A percentile compares a stretch with the other conserved stretches of the same genome.
Evolutionary conservation across 2,888 invertebrate genomes (phyloP).

Genomic region (Dichetophora obliterata): DNA sequence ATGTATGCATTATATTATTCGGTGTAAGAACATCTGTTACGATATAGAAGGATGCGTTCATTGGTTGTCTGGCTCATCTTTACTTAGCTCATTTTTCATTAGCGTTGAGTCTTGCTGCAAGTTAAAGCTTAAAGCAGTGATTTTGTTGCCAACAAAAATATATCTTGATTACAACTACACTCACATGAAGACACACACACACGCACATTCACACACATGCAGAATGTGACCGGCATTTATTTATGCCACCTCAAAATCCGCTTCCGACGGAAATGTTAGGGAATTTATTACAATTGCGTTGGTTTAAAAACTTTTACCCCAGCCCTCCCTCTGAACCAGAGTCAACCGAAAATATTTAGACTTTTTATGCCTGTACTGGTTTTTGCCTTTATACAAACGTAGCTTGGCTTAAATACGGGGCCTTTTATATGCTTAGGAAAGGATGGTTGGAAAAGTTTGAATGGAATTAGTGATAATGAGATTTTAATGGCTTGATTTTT

Average conservation of each 20-base stretch:
- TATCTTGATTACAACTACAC: not conserved
- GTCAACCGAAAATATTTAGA: not conserved
- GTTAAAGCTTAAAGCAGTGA: not conserved
- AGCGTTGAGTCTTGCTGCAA: not conserved
- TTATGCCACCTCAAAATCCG: slow-evolving; percentile 18
- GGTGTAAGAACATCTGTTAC: not conserved
- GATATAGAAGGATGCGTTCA: not conserved
- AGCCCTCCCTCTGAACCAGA: not conserved
- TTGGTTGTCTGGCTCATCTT: no score
- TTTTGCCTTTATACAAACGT: no score
- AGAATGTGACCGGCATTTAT: slow-evolving; percentile 7
- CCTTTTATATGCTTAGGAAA: not conserved
- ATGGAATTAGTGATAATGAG: slow-evolving; percentile 49
- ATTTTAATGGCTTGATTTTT: slow-evolving; percentile 52
- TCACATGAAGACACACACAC: not conserved
- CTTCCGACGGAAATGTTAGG: slow-evolving; percentile 8
- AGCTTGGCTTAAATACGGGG: not conserved
- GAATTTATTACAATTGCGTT: slow-evolving; percentile 31
- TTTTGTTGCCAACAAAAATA: not conserved
- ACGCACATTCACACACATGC: not conserved
- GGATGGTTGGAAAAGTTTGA: not conserved
- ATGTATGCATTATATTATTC: not conserved
- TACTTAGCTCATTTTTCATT: not conserved
- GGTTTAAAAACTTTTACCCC: slow-evolving; percentile 23
- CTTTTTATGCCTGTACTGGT: not conserved